phyloP scores from a whole-genome alignment of 2,113 vertebrate genomes.

The Amblyopsis rosae region DNA sequence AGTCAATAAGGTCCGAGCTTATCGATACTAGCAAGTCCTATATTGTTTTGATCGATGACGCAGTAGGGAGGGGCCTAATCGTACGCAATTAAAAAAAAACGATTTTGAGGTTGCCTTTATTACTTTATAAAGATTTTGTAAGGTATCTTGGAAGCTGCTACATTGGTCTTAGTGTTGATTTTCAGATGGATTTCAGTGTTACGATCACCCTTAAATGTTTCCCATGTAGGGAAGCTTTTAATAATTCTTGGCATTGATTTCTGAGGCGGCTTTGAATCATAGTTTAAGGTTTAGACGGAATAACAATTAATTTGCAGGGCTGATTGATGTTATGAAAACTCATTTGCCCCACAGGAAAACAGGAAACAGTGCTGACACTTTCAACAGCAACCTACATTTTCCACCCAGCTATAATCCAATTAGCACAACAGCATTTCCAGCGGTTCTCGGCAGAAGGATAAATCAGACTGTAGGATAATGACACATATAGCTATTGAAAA shows the following conservation, averaged over 20 bases:
- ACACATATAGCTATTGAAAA: slow-evolving; percentile 24
- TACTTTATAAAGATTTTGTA: no score
- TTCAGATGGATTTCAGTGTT: slow-evolving; percentile 60
- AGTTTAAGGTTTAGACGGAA: slow-evolving; percentile 68
- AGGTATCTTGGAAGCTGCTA: no score
- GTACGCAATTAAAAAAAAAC: no score
- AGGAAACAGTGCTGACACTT: slow-evolving; percentile 54
- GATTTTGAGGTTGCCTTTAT: no score
- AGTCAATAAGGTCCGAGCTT: no score
- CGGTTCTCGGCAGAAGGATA: slow-evolving; percentile 44
- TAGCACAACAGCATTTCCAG: slow-evolving; percentile 52
- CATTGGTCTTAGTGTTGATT: slow-evolving; percentile 24
- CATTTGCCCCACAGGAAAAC: slow-evolving; percentile 58
- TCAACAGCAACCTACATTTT: slow-evolving; percentile 68
- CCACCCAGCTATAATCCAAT: slow-evolving; percentile 66
- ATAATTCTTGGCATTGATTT: slow-evolving; percentile 69
- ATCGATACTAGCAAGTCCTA: no score
- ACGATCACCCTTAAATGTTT: slow-evolving; percentile 58
- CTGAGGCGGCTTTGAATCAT: slow-evolving; percentile 55
- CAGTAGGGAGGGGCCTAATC: no score
- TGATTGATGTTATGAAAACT: slow-evolving; percentile 66
- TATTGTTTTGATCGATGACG: no score
- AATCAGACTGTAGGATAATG: slow-evolving; percentile 31
- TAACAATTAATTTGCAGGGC: slow-evolving; percentile 67
- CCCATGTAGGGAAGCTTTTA: slow-evolving; percentile 57